A percentile compares a stretch with the other conserved stretches of the same genome.
Conservation (phyloP, 2,888 invertebrate genomes). For the Mythimna lalbum region DNA sequence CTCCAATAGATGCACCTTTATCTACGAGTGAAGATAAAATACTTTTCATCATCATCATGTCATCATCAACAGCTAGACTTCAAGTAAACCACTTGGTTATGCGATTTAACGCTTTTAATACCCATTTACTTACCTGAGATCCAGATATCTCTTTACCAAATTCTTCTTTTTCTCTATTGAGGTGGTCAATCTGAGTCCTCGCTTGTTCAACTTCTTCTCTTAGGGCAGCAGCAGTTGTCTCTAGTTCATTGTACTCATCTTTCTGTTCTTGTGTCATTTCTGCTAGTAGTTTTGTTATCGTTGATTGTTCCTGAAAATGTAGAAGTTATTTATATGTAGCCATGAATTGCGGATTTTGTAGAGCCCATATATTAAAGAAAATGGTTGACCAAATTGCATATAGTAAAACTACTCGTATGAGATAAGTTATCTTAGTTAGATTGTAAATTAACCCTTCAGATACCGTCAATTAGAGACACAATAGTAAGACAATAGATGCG, state of each 20-base stretch:
- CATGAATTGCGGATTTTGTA: too few relatives aligned
- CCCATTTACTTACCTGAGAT: conserved; percentile 85
- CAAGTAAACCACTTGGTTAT: background rate
- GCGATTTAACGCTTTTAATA: too few relatives aligned
- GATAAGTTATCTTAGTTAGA: too few relatives aligned
- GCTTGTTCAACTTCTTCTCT: conserved; percentile 90
- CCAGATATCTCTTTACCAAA: conserved; percentile 93
- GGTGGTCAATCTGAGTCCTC: conserved; percentile 91
- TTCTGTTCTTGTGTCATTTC: conserved; percentile 92
- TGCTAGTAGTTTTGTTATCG: conserved; percentile 91
- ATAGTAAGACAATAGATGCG: too few relatives aligned
- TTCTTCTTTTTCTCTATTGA: conserved; percentile 92
- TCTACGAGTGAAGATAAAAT: conserved; percentile 69
- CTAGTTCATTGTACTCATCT: conserved; percentile 88
- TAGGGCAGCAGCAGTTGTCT: conserved; percentile 85
- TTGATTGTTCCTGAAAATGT: conserved; percentile 90
- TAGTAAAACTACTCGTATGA: too few relatives aligned
- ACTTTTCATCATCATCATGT: background rate
- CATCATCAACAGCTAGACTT: background rate
- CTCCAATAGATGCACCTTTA: conserved; percentile 86
- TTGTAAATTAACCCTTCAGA: too few relatives aligned
- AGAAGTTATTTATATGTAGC: background rate
- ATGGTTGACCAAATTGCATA: too few relatives aligned
- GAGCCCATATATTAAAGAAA: too few relatives aligned
- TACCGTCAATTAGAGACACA: too few relatives aligned